A percentile compares a stretch with the other conserved stretches of the same genome.
These are phyloP conservation scores for Ivindomyrus marchei DNA, from an alignment of 2,113 vertebrate species.

Conservation along the genomic window DNA sequence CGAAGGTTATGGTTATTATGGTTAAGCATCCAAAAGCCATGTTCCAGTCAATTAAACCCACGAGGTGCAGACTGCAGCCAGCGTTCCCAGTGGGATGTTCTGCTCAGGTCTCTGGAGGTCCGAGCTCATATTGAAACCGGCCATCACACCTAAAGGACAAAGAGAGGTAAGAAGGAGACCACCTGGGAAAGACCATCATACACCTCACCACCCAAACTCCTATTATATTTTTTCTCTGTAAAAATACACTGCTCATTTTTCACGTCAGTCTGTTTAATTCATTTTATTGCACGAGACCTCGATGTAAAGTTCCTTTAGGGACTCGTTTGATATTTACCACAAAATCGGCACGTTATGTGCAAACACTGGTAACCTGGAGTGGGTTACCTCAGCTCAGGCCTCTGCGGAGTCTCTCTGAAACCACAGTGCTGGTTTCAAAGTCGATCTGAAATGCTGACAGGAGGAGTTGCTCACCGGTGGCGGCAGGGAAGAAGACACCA, in stretches of 20 bases:
- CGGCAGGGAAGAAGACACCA: slow-evolving; percentile 93
- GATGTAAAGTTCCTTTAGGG: background rate
- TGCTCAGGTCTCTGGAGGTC: slow-evolving; percentile 82
- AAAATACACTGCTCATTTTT: background rate
- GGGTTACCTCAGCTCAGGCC: background rate
- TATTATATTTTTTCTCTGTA: background rate
- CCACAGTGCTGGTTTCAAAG: background rate
- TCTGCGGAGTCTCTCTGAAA: background rate
- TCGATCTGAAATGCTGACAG: background rate
- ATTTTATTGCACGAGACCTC: background rate
- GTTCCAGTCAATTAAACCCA: slow-evolving; percentile 55
- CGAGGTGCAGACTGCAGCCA: slow-evolving; percentile 89
- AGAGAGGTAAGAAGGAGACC: background rate
- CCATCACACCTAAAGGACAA: slow-evolving; percentile 82
- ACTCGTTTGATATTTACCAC: background rate
- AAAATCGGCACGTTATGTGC: background rate
- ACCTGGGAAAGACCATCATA: background rate
- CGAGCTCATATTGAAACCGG: slow-evolving; percentile 96
- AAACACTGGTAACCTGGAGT: background rate
- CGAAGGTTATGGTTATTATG: background rate
- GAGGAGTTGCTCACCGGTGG: slow-evolving; percentile 70
- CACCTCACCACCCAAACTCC: background rate
- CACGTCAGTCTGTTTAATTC: background rate
- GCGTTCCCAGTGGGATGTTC: slow-evolving; percentile 88
- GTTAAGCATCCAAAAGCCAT: background rate